phyloP scores from a whole-genome alignment of 2,113 vertebrate species.

The Heterotilapia buettikoferi region DNA sequence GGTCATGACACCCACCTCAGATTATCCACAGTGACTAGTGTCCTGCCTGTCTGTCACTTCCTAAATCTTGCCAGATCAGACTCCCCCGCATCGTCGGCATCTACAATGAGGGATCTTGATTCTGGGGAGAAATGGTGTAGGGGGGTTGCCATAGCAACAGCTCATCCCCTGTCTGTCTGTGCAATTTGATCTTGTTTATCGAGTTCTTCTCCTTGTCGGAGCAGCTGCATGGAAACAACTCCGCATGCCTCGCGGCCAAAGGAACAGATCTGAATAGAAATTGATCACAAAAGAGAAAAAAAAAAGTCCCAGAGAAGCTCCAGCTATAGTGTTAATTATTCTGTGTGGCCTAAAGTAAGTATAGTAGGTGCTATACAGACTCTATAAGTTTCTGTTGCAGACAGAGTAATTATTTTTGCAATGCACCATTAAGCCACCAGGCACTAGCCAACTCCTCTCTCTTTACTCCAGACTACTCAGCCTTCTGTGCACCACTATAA shows the following conservation, averaged over 20 bases:
- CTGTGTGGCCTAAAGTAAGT: background rate
- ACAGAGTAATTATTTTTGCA: slow-evolving; percentile 21
- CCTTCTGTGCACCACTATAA: background rate
- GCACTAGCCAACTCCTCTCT: background rate
- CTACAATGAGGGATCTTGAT: slow-evolving; percentile 21
- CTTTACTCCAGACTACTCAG: background rate
- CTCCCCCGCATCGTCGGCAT: background rate
- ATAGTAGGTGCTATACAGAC: background rate
- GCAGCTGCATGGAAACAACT: slow-evolving; percentile 44
- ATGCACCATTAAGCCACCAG: slow-evolving; percentile 27
- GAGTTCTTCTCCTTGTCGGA: slow-evolving; percentile 30
- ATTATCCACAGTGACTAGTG: background rate
- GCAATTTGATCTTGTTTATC: slow-evolving; percentile 63
- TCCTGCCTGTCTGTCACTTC: slow-evolving; percentile 23
- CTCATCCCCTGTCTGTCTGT: slow-evolving; percentile 41
- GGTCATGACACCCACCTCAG: slow-evolving; percentile 6
- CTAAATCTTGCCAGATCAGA: slow-evolving; percentile 17
- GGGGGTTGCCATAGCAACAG: slow-evolving; percentile 59
- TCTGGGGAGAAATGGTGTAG: slow-evolving; percentile 2
- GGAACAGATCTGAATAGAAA: slow-evolving; percentile 13
- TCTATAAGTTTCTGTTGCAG: background rate
- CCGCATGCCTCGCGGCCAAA: background rate
- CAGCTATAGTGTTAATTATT: background rate
- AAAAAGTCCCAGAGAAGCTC: background rate
- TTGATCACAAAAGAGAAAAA: slow-evolving; percentile 13